Percentiles rank a stretch among this genome's conserved stretches.
phyloP scores from a whole-genome alignment of 2,888 invertebrate species.

The Gymnosoma rotundatum region DNA sequence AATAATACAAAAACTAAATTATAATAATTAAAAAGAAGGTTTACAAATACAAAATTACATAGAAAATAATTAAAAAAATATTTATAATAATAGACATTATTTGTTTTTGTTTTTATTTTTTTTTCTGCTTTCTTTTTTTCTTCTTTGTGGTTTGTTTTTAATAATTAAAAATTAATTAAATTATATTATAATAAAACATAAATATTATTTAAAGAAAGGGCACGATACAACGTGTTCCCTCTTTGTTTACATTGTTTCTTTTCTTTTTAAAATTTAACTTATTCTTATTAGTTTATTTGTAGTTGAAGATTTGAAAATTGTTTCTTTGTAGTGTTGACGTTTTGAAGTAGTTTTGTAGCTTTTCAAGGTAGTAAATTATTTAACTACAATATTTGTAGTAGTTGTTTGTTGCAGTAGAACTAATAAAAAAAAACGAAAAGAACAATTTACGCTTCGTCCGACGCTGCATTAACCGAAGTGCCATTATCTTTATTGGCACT shows the following conservation, averaged over 20 bases:
- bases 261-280: conserved; percentile 5
- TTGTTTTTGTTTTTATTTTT: neutral
- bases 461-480: conserved; percentile 70
- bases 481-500: conserved; percentile 73
- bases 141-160: conserved; percentile 49
- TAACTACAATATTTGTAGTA: conserved; percentile 53
- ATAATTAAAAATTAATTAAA: conserved; percentile 40
- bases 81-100: conserved; percentile 43
- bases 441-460: conserved; percentile 78
- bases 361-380: conserved; percentile 37
- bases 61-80: conserved; percentile 49
- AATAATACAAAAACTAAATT: conserved; percentile 54
- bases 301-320: conserved; percentile 29
- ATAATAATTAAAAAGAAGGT: conserved; percentile 15
- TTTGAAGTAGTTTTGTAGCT: conserved; percentile 59
- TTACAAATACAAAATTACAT: conserved; percentile 44
- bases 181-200: conserved; percentile 37
- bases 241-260: neutral
- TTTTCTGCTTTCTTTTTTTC: conserved; percentile 1
- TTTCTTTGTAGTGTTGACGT: conserved; percentile 39
- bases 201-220: conserved; percentile 18
- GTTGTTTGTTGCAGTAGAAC: conserved; percentile 18
- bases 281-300: conserved; percentile 38
- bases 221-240: conserved; percentile 21
- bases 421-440: conserved; percentile 19